These are phyloP conservation scores for Gopherus evgoodei DNA, from an alignment of 2,113 vertebrate species.

Conservation along the genomic window DNA sequence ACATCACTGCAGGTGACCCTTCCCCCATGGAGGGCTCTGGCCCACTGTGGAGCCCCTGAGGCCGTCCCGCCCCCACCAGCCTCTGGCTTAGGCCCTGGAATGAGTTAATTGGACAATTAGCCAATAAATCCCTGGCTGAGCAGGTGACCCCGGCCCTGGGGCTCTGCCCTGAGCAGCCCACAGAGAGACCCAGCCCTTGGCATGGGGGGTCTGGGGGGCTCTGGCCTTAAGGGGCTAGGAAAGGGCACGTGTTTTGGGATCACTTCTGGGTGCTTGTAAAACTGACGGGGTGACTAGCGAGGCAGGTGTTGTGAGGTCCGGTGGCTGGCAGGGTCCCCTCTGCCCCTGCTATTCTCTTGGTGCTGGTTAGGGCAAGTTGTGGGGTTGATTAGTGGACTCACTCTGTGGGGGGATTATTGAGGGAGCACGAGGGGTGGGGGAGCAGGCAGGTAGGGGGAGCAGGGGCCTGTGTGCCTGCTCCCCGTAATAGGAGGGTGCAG, in stretches of 20 bases:
- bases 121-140: conserved; percentile 25
- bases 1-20: conserved; percentile 14
- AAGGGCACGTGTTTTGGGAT: not conserved
- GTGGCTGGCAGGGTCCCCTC: not conserved
- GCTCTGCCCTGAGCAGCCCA: conserved; percentile 21
- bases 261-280: not conserved
- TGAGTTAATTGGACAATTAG: conserved; percentile 71
- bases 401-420: not conserved
- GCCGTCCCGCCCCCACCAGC: conserved; percentile 23
- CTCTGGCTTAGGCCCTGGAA: conserved; percentile 10
- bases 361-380: not conserved
- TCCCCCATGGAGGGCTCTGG: not conserved
- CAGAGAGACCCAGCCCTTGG: conserved; percentile 41
- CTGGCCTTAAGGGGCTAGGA: not conserved
- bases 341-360: too few relatives aligned
- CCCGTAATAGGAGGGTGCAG: too few relatives aligned
- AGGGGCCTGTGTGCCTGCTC: too few relatives aligned
- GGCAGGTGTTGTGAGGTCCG: not conserved
- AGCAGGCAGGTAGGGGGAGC: too few relatives aligned
- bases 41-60: not conserved
- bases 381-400: not conserved
- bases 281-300: not conserved
- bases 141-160: not conserved
- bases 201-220: not conserved
- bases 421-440: too few relatives aligned